Percentiles rank a stretch among this genome's conserved stretches.
phyloP scores from a whole-genome alignment of 2,797 vertebrate species.

The Discoglossus pictus region DNA sequence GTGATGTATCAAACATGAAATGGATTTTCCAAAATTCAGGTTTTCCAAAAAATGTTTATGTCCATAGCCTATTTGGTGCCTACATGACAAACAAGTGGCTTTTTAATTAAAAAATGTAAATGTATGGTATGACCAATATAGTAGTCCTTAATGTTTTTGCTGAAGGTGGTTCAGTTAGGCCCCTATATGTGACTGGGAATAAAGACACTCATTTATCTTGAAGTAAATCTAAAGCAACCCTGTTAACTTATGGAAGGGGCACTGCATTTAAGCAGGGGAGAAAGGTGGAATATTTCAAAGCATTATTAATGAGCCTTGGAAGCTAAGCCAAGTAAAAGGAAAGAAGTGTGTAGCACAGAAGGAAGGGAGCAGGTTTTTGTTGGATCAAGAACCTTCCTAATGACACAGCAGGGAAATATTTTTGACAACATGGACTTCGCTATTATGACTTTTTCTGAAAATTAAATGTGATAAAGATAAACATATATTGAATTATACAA shows the following conservation, averaged over 20 bases:
- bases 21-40: no score
- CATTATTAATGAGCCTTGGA: constrained; percentile 34
- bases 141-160: no score
- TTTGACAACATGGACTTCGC: constrained; percentile 24
- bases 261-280: constrained; percentile 11
- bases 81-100: no score
- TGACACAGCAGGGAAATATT: constrained; percentile 45
- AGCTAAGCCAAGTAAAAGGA: constrained; percentile 38
- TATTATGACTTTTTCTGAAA: constrained; percentile 14
- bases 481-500: constrained; percentile 54
- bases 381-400: constrained; percentile 50
- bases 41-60: no score
- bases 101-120: no score
- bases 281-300: constrained; percentile 46
- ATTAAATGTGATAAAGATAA: constrained; percentile 42
- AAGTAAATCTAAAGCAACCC: constrained; percentile 1
- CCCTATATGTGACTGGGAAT: constrained; percentile 6
- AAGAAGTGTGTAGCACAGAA: constrained; percentile 43
- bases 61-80: no score
- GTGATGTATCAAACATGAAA: no score
- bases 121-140: no score
- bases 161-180: no score
- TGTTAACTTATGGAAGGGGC: constrained; percentile 16
- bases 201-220: constrained; percentile 14
- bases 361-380: constrained; percentile 47